Evolutionary conservation across 2,888 invertebrate genomes (phyloP).

Genomic region (Chrysopilus asiliformis): DNA sequence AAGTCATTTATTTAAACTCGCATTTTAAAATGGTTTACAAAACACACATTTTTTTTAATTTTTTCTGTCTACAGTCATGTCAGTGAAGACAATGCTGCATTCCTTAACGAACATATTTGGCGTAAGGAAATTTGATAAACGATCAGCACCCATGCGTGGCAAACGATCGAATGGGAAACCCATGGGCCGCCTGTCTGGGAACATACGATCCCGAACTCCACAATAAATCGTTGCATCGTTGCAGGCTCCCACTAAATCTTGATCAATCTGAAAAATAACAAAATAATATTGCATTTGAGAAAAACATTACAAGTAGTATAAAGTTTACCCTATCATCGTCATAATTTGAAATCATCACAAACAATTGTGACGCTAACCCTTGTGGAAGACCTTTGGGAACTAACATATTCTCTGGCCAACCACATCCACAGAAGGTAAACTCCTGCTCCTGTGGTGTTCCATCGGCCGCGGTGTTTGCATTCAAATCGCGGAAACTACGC

Average conservation of each 20-base stretch:
- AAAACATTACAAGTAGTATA: too few species aligned
- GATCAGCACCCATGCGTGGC: slow-evolving; percentile 39
- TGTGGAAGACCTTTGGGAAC: slow-evolving; percentile 54
- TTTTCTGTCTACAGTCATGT: slow-evolving; percentile 34
- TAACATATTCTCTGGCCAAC: slow-evolving; percentile 76
- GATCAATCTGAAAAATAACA: slow-evolving; percentile 29
- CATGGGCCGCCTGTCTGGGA: slow-evolving; percentile 71
- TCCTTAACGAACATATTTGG: slow-evolving; percentile 52
- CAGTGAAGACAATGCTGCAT: slow-evolving; percentile 42
- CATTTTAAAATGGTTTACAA: too few species aligned
- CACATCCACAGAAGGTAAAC: slow-evolving; percentile 78
- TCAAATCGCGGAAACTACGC: slow-evolving; percentile 60
- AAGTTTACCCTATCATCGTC: slow-evolving; percentile 42
- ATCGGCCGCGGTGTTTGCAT: slow-evolving; percentile 33
- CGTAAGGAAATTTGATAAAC: slow-evolving; percentile 48
- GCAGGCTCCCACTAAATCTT: slow-evolving; percentile 41
- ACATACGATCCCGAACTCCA: slow-evolving; percentile 59
- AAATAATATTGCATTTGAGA: too few species aligned
- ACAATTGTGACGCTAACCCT: slow-evolving; percentile 55
- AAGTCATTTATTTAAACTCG: too few species aligned
- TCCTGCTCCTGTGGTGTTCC: slow-evolving; percentile 38
- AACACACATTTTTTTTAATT: too few species aligned
- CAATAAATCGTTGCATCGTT: slow-evolving; percentile 67
- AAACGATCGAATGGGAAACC: slow-evolving; percentile 75
- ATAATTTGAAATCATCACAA: slow-evolving; percentile 67